Evolutionary conservation across 2,797 vertebrate genomes (phyloP).

Genomic region (Pangasius krempfi): DNA sequence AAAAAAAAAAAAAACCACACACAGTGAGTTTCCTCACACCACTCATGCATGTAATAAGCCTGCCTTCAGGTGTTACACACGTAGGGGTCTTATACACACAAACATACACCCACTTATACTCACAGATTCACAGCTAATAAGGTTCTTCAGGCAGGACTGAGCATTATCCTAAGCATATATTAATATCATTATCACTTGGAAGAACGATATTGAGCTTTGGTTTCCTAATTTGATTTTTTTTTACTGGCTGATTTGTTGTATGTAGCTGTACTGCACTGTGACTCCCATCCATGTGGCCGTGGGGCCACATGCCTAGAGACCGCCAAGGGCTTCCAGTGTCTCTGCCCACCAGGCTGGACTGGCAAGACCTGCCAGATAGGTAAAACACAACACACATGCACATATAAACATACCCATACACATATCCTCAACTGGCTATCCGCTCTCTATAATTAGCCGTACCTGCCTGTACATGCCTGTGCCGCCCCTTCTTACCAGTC

Average conservation of each 20-base stretch:
- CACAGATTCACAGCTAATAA: constrained; percentile 12
- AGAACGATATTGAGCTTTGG: neutral
- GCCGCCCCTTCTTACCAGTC: constrained; percentile 28
- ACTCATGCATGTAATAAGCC: constrained; percentile 36
- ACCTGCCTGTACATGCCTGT: constrained; percentile 33
- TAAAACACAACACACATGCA: constrained; percentile 62
- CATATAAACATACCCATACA: constrained; percentile 35
- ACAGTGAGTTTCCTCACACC: constrained; percentile 9
- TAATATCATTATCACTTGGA: constrained; percentile 23
- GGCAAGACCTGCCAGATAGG: constrained; percentile 80
- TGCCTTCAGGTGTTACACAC: neutral
- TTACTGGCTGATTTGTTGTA: constrained; percentile 19
- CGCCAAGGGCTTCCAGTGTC: constrained; percentile 71
- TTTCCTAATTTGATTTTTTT: neutral
- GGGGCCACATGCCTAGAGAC: constrained; percentile 77
- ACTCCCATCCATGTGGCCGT: constrained; percentile 73
- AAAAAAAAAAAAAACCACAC: neutral
- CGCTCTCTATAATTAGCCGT: constrained; percentile 22
- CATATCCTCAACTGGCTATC: constrained; percentile 54
- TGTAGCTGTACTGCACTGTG: constrained; percentile 75
- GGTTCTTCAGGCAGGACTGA: neutral
- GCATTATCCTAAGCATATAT: constrained; percentile 10
- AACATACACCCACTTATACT: constrained; percentile 40
- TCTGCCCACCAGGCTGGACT: constrained; percentile 77
- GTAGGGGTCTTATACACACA: constrained; percentile 3